Percentiles rank a stretch among this genome's conserved stretches.
These are phyloP conservation scores for Agraylea sexmaculata DNA, from an alignment of 1,140 invertebrate genomes.

Conservation along the genomic window DNA sequence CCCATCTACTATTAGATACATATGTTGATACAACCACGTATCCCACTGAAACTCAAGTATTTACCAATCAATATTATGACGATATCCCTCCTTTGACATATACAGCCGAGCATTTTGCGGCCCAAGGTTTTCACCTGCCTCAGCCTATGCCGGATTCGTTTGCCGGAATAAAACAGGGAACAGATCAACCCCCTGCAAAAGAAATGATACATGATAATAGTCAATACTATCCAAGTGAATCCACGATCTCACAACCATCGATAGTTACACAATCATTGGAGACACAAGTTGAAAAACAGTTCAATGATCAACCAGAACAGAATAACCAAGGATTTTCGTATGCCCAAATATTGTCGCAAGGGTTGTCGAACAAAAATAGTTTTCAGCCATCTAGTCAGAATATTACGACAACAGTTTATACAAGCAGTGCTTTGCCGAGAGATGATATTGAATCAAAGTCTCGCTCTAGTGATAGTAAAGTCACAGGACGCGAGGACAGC, in stretches of 20 bases:
- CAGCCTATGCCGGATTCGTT: slow-evolving; percentile 19
- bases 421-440: not conserved
- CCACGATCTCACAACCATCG: not conserved
- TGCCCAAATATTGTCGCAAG: slow-evolving; percentile 59
- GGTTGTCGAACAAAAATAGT: slow-evolving; percentile 40
- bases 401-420: not conserved
- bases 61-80: slow-evolving; percentile 3
- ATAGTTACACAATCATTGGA: not conserved
- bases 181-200: not conserved
- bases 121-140: slow-evolving; percentile 19
- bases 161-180: slow-evolving; percentile 2
- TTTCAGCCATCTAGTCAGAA: slow-evolving; percentile 44
- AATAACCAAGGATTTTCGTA: slow-evolving; percentile 46
- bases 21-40: too few relatives aligned
- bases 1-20: too few relatives aligned
- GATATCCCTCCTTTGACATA: slow-evolving; percentile 18
- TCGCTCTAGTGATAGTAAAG: slow-evolving; percentile 26
- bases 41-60: too few relatives aligned
- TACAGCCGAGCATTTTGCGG: slow-evolving; percentile 20
- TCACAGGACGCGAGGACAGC: slow-evolving; percentile 22
- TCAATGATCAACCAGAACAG: slow-evolving; percentile 16
- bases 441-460: slow-evolving; percentile 18
- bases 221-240: not conserved
- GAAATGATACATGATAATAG: not conserved
- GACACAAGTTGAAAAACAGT: not conserved